Base-by-base conservation (phyloP, 2,113 vertebrate species). In the Arothron firmamentum region DNA sequence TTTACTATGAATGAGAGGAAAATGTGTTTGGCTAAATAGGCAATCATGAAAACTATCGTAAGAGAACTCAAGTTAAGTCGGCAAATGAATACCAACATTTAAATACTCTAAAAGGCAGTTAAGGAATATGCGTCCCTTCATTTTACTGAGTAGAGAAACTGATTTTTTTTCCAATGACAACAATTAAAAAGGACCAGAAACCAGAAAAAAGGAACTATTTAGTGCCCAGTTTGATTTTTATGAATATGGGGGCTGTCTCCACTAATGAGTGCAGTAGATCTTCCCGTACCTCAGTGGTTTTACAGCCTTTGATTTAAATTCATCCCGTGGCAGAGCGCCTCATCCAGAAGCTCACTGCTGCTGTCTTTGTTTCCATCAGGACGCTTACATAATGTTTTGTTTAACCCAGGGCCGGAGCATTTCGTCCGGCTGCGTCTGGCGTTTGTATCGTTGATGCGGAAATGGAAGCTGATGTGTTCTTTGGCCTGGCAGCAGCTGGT, bases 361-460 rank as follows among this genome's bases (percentile, higher is more conserved):
- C 67, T 59, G 42, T 43, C 46, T 57, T 0, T 11, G 10, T 54
- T 62, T 76, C 58, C 51, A 70, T 55, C 51, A 59, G 50, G 77
- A 41, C n/a, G 60, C 57, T 82, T 76, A 70, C 47, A 31, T 50
- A 77, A 74, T 62, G 56, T 56, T 56, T 65, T 70, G 64, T 79
- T 74, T 47, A 76, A 72, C 78, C 62, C 72, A 80, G 77, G 64
- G 70, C 63, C 49, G 43, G 3, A 66, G 62, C 56, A 53, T 23
- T 69, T 31, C 45, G 20, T 49, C 34, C 52, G 56, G 68, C 49
- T 70, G 62, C 66, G 64, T 16, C 52, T 0, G 34, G 38, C 34
- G 51, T 41, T 66, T 48, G 53, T 46, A 54, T 67, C 59, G 48
- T 47, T 72, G 43, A 61, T 28, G 6, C 6, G 25, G 4, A 28